These are phyloP conservation scores for Tiaroga cobitis DNA, from an alignment of 2,797 vertebrate genomes.

Conservation along the genomic window DNA sequence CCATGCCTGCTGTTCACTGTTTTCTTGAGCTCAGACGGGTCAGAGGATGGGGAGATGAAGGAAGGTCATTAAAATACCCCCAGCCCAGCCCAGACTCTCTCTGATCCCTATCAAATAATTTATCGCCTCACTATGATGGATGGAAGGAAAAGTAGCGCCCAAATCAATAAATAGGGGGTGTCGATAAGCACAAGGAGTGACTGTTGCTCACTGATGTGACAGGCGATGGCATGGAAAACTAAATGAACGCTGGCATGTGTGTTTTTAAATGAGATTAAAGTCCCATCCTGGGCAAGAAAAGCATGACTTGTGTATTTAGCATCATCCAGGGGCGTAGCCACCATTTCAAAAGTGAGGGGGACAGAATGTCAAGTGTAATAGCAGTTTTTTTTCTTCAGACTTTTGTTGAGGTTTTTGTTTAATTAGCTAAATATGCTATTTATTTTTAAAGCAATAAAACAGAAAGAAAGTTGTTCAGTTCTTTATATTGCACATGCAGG, in stretches of 20 bases:
- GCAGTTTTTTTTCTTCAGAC: no score
- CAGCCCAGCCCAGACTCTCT: conserved; percentile 55
- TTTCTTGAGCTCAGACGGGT: conserved; percentile 63
- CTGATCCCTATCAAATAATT: conserved; percentile 70
- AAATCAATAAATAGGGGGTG: conserved; percentile 65
- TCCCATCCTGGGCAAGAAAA: conserved; percentile 25
- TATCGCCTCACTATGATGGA: conserved; percentile 62
- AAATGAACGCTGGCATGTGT: conserved; percentile 53
- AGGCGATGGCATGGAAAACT: conserved; percentile 55
- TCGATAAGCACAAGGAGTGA: conserved; percentile 59
- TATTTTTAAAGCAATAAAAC: no score
- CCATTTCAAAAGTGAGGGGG: no score
- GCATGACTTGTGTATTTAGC: conserved; percentile 10
- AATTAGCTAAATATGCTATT: no score
- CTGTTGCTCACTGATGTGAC: conserved; percentile 56
- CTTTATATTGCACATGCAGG: no score
- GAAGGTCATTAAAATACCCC: conserved; percentile 63
- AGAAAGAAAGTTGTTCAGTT: no score
- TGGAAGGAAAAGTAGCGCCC: conserved; percentile 52
- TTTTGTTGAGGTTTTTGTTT: no score
- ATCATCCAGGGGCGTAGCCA: not conserved
- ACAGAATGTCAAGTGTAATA: no score
- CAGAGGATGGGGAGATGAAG: conserved; percentile 49
- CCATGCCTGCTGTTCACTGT: not conserved
- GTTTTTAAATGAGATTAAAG: conserved; percentile 50